A percentile compares a stretch with the other conserved stretches of the same genome.
Evolutionary conservation across 2,797 vertebrate species (phyloP).

Genomic region (Hafferia zeledoni): DNA sequence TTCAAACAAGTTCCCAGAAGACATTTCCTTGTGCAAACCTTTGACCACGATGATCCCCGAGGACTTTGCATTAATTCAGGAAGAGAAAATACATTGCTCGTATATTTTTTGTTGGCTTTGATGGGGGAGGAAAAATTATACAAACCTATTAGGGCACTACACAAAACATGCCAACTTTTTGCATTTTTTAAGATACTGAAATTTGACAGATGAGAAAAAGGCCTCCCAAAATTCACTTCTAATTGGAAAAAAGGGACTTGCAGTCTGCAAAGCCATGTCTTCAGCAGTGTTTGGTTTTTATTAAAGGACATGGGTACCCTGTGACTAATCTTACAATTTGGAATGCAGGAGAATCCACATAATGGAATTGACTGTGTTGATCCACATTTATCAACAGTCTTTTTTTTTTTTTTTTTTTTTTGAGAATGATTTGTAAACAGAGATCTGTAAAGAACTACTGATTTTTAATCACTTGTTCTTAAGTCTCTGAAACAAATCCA

Average conservation of each 20-base stretch:
- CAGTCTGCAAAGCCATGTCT: background rate
- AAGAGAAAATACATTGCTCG: background rate
- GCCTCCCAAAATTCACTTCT: background rate
- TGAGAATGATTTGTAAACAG: background rate
- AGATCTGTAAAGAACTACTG: background rate
- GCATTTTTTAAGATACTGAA: background rate
- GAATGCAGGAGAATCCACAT: background rate
- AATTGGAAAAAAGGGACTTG: background rate
- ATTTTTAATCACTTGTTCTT: background rate
- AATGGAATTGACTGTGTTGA: background rate
- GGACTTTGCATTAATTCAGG: background rate
- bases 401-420: background rate
- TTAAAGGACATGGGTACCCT: background rate
- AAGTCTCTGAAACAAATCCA: background rate
- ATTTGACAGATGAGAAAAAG: slow-evolving; percentile 11
- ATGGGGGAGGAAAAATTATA: background rate
- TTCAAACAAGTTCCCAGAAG: slow-evolving; percentile 11
- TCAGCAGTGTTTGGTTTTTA: background rate
- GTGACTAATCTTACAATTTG: background rate
- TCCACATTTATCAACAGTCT: background rate
- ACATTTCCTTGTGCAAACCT: background rate
- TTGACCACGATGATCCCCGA: background rate
- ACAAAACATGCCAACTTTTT: background rate
- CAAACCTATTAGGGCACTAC: background rate
- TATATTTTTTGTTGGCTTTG: background rate